Evolutionary conservation across 2,888 invertebrate genomes (phyloP).

Genomic region (Lamellibrachia columna): DNA sequence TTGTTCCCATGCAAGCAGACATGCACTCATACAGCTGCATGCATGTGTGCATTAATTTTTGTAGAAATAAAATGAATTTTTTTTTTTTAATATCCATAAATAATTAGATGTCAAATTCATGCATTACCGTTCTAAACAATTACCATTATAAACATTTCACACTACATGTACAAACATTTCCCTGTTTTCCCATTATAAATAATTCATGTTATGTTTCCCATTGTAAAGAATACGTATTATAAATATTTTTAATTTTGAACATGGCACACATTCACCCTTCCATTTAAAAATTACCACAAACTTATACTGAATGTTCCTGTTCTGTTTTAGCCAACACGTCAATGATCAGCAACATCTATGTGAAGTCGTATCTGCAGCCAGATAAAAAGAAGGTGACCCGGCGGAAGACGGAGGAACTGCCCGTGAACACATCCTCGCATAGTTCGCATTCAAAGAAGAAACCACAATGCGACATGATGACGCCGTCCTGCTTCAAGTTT

Average conservation of each 20-base stretch:
- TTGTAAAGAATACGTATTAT: no score
- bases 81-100: neutral
- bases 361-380: slow-evolving; percentile 56
- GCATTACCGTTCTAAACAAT: neutral
- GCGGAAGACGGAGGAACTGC: slow-evolving; percentile 58
- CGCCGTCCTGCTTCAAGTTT: slow-evolving; percentile 37
- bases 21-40: no score
- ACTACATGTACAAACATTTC: no score
- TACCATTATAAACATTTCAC: neutral
- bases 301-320: slow-evolving; percentile 17
- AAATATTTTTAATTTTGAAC: no score
- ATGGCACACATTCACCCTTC: no score
- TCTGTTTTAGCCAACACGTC: slow-evolving; percentile 53
- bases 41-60: no score
- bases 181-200: no score
- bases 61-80: no score
- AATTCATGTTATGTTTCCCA: no score
- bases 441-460: slow-evolving; percentile 42
- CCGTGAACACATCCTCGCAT: slow-evolving; percentile 41
- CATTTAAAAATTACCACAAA: neutral
- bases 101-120: neutral
- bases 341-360: slow-evolving; percentile 58
- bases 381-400: slow-evolving; percentile 54
- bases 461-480: slow-evolving; percentile 45
- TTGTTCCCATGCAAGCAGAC: no score